Percentiles rank a stretch among this genome's conserved stretches.
These are phyloP conservation scores for Griposia aprilina DNA, from an alignment of 2,888 invertebrate species.

Conservation along the genomic window DNA sequence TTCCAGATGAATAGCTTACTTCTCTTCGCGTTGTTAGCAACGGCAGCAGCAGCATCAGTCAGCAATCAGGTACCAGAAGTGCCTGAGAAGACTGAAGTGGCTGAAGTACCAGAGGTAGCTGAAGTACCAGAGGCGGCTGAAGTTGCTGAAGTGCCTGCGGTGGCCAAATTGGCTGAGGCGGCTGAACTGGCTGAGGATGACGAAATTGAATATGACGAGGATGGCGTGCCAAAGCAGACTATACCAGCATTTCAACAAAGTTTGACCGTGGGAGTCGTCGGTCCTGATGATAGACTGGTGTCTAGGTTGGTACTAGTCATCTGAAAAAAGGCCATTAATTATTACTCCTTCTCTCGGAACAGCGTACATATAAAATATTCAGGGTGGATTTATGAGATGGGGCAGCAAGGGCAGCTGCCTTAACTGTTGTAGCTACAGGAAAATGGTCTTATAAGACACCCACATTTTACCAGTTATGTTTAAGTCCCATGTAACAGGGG, in stretches of 20 bases:
- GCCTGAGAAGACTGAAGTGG: background rate
- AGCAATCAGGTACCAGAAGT: background rate
- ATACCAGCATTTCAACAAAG: conserved; percentile 22
- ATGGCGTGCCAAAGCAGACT: conserved; percentile 25
- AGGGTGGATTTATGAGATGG: no score
- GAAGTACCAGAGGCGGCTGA: background rate
- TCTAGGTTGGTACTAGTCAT: conserved; percentile 27
- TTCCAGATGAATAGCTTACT: conserved; percentile 39
- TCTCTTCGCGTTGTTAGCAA: conserved; percentile 25
- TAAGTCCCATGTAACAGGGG: no score
- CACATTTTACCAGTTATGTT: no score
- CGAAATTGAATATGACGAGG: conserved; percentile 14
- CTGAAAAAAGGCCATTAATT: no score
- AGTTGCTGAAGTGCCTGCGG: background rate
- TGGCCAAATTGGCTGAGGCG: background rate
- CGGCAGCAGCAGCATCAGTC: conserved; percentile 24
- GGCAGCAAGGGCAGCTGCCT: no score
- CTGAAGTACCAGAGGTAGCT: background rate
- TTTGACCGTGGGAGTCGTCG: conserved; percentile 14
- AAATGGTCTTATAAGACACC: no score
- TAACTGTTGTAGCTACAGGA: no score
- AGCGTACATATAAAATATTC: background rate
- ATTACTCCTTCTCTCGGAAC: background rate
- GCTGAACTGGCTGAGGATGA: background rate
- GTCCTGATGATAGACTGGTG: conserved; percentile 31